Evolutionary conservation across 2,113 vertebrate genomes (phyloP), one percentile per base, ranked within the genome.

Genomic region (Solea solea): DNA sequence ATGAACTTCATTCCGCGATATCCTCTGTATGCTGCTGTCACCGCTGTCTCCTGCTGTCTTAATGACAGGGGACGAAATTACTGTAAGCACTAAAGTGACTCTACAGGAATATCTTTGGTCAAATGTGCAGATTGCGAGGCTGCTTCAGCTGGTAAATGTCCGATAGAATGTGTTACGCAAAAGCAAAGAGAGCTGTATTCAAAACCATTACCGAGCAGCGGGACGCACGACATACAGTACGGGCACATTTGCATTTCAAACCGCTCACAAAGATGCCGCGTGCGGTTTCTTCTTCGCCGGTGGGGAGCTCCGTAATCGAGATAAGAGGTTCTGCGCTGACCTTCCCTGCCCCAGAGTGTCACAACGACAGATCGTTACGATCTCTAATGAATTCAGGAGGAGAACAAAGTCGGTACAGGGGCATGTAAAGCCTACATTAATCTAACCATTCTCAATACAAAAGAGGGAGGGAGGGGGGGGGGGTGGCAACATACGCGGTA

Each of bases 381-480:
- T 71, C 74, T 14, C 62, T 90, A 92, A 91, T 90, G 84, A 91
- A 85, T 88, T 85, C 84, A 73, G 71, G 60, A 71, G 64, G 42
- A 65, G 57, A 40, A 73, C 70, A 85, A 68, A 74, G 73, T 72
- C 16, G 45, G 63, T 3, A 16, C 57, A 39, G 66, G 50, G 77
- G 72, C 71, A 79, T 85, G 75, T 74, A 70, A 69, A 73, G 73
- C 11, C 12, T 64, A 59, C 67, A 80, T 84, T 87, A 80, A 86
- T 90, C 79, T 72, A 10, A 3, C 21, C 51, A 56, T 57, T 57
- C 34, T 67, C 46, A 8, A 53, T 27, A 76, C 73, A 60, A 10
- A 9, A 21, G n/a, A n/a, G n/a, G n/a, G n/a, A n/a, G n/a, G n/a
- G n/a, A 11, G 28, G 12, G 28, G 12, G 16, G 21, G 21, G 52